Percentiles rank a stretch among this genome's conserved stretches.
These are phyloP conservation scores for Montifringilla adamsi DNA, from an alignment of 2,113 vertebrate species.

Conservation along the genomic window DNA sequence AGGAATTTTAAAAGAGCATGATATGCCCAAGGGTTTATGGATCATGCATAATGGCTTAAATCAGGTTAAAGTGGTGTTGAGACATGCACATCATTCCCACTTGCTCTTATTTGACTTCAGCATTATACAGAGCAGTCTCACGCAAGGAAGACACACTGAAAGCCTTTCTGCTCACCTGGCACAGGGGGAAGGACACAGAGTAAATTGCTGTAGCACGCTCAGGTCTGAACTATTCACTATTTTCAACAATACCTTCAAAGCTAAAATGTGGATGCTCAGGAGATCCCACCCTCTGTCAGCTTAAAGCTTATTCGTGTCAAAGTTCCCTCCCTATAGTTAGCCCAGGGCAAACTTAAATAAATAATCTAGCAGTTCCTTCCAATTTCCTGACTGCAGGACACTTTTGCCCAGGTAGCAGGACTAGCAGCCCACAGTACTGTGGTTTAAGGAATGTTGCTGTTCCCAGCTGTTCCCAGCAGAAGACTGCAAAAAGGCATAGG, in stretches of 20 bases:
- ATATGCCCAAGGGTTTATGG: background rate
- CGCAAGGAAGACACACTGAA: background rate
- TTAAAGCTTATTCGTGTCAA: background rate
- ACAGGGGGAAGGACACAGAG: background rate
- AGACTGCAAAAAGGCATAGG: background rate
- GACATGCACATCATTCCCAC: background rate
- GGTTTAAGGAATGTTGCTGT: background rate
- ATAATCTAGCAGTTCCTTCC: background rate
- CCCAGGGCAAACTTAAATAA: background rate
- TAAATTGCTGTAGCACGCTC: background rate
- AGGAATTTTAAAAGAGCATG: background rate
- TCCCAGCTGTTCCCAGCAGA: background rate
- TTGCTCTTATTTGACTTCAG: background rate
- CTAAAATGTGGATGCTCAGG: background rate
- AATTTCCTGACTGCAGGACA: background rate
- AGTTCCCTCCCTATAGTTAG: background rate
- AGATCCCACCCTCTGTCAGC: background rate
- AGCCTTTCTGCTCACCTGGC: background rate
- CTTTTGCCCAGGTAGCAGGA: background rate
- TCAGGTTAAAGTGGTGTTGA: background rate
- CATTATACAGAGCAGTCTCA: background rate
- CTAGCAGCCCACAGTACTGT: background rate
- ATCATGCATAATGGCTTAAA: background rate
- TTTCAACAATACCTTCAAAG: background rate
- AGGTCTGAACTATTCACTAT: background rate